These are phyloP conservation scores for Adela reaumurella DNA, from an alignment of 2,888 invertebrate genomes.

Conservation along the genomic window DNA sequence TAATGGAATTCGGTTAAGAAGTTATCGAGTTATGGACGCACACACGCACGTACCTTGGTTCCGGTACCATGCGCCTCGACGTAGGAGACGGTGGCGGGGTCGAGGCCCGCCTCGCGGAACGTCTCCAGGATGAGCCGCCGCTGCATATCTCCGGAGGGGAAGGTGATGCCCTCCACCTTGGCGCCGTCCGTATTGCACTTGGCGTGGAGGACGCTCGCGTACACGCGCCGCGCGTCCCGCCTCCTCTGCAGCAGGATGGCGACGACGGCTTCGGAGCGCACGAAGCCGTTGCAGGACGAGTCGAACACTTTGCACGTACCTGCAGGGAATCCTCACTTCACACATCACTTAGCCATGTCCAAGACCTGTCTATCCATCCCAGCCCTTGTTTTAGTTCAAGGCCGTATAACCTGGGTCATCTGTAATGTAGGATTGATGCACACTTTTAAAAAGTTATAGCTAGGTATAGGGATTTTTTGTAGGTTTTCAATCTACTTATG, in stretches of 20 bases:
- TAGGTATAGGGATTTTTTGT: no score
- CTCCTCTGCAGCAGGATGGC: constrained; percentile 79
- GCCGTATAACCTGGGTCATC: no score
- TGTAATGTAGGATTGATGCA: no score
- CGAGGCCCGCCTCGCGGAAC: constrained; percentile 77
- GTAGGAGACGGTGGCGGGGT: constrained; percentile 81
- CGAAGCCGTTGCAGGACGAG: constrained; percentile 84
- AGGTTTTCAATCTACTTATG: no score
- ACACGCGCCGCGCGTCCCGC: constrained; percentile 71
- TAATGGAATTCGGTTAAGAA: no score
- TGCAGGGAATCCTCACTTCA: no score
- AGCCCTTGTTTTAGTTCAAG: no score
- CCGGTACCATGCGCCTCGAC: constrained; percentile 99
- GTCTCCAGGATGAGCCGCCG: constrained; percentile 79
- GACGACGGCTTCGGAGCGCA: constrained; percentile 84
- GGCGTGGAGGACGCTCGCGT: constrained; percentile 83
- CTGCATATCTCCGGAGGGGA: constrained; percentile 78
- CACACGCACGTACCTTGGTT: constrained; percentile 82
- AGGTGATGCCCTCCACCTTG: constrained; percentile 89
- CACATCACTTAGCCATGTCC: no score
- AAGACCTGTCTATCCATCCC: no score
- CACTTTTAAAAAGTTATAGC: no score
- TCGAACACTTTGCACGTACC: constrained; percentile 96
- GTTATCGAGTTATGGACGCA: no score
- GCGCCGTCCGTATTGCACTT: constrained; percentile 91